These are phyloP conservation scores for Brachyalestes nurse DNA, from an alignment of 2,797 vertebrate species.

Conservation along the genomic window DNA sequence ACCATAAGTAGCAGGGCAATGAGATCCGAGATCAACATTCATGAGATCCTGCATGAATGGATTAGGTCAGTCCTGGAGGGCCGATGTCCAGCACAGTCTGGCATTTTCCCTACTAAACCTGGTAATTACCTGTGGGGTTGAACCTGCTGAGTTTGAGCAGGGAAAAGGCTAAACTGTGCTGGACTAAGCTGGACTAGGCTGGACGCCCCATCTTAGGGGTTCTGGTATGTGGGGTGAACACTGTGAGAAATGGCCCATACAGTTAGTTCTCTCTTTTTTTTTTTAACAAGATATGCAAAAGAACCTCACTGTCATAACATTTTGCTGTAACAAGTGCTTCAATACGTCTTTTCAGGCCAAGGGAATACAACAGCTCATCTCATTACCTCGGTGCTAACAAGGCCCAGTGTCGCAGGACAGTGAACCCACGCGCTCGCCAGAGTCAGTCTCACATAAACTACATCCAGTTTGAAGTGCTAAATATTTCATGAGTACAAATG, in stretches of 20 bases:
- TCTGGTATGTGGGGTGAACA: background rate
- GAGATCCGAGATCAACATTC: background rate
- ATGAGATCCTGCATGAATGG: conserved; percentile 2
- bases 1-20: conserved; percentile 1
- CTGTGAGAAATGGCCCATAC: background rate
- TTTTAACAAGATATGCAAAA: background rate
- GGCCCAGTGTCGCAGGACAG: background rate
- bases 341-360: background rate
- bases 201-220: background rate
- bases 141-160: background rate
- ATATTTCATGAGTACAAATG: conserved; percentile 55
- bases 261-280: background rate
- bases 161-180: background rate
- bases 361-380: conserved; percentile 19
- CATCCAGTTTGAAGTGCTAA: conserved; percentile 28
- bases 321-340: conserved; percentile 2
- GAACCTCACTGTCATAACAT: conserved; percentile 6
- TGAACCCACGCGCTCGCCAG: background rate
- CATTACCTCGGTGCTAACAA: conserved; percentile 20
- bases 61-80: background rate
- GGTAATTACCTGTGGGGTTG: background rate
- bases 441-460: conserved; percentile 7
- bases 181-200: background rate
- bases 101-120: background rate
- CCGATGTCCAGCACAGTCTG: background rate